phyloP scores from a whole-genome alignment of 2,113 vertebrate genomes.

The Ptyas mucosa region DNA sequence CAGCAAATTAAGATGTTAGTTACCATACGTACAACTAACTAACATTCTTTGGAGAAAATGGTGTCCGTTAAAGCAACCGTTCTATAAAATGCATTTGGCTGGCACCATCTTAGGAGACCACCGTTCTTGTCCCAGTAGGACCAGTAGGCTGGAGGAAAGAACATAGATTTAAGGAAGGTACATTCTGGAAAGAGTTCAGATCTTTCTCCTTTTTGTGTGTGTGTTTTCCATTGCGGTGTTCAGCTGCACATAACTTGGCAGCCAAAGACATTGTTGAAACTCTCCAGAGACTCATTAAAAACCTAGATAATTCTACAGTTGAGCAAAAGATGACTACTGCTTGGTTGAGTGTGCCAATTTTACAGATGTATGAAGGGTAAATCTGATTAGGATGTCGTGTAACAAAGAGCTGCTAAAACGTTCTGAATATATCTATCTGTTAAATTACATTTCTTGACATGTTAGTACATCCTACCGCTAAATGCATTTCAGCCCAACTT shows the following conservation, averaged over 20 bases:
- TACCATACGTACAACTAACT: neutral
- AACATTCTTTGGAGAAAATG: neutral
- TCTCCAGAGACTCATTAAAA: constrained; percentile 70
- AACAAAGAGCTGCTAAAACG: constrained; percentile 35
- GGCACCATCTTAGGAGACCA: neutral
- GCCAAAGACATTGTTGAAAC: constrained; percentile 42
- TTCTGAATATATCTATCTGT: constrained; percentile 30
- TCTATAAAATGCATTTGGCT: neutral
- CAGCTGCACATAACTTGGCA: constrained; percentile 49
- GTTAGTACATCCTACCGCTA: constrained; percentile 9
- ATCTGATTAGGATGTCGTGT: constrained; percentile 54
- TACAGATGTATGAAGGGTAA: constrained; percentile 56
- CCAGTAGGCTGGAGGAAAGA: neutral
- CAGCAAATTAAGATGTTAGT: neutral
- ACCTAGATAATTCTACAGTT: constrained; percentile 33
- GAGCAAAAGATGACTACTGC: constrained; percentile 51
- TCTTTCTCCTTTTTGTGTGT: constrained; percentile 14
- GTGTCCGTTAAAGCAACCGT: neutral
- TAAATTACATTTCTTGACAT: constrained; percentile 36
- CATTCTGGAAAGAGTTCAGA: constrained; percentile 4
- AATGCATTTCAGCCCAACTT: neutral
- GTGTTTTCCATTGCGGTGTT: constrained; percentile 20
- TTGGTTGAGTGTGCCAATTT: constrained; percentile 46
- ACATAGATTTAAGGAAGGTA: neutral
- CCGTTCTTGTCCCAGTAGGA: neutral